phyloP scores from a whole-genome alignment of 2,888 invertebrate genomes.

The Pseudeuparius sepicola region DNA sequence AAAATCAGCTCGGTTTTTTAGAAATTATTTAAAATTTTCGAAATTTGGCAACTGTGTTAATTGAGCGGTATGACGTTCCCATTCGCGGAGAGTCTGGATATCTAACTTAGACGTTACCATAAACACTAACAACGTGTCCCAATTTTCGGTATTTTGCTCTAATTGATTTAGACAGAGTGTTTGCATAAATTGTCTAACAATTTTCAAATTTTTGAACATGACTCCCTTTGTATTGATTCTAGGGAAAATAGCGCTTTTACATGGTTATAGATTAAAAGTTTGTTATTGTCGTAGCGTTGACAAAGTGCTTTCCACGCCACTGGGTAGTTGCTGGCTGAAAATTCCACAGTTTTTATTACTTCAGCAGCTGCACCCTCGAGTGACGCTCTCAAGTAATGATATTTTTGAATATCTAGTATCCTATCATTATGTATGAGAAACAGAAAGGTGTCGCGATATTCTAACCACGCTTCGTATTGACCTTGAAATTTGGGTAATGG shows the following conservation, averaged over 20 bases:
- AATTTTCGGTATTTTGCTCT: constrained; percentile 8
- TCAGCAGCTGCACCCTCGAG: constrained; percentile 13
- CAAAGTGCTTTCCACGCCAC: constrained; percentile 13
- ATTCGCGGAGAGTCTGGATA: constrained; percentile 5
- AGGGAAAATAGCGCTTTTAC: constrained; percentile 11
- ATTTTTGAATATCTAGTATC: constrained; percentile 14
- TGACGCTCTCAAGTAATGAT: constrained; percentile 15
- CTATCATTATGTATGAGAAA: constrained; percentile 15
- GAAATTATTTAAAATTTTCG: constrained; percentile 7
- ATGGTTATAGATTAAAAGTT: constrained; percentile 11
- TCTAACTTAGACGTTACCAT: constrained; percentile 9
- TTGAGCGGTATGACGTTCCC: constrained; percentile 6
- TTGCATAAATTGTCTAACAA: constrained; percentile 5
- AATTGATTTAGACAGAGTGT: constrained; percentile 11
- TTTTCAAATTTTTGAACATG: constrained; percentile 2
- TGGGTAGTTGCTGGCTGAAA: constrained; percentile 8
- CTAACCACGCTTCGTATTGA: constrained; percentile 4
- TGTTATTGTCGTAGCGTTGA: constrained; percentile 14
- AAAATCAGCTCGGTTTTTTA: constrained; percentile 7
- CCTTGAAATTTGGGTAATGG: constrained; percentile 11
- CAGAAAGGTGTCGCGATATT: constrained; percentile 12
- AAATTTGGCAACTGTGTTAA: constrained; percentile 1
- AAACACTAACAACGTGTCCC: constrained; percentile 11
- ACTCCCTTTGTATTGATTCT: constrained; percentile 5
- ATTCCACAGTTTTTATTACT: constrained; percentile 10